Conservation (phyloP, 2,888 invertebrate species). For the Timema cristinae region DNA sequence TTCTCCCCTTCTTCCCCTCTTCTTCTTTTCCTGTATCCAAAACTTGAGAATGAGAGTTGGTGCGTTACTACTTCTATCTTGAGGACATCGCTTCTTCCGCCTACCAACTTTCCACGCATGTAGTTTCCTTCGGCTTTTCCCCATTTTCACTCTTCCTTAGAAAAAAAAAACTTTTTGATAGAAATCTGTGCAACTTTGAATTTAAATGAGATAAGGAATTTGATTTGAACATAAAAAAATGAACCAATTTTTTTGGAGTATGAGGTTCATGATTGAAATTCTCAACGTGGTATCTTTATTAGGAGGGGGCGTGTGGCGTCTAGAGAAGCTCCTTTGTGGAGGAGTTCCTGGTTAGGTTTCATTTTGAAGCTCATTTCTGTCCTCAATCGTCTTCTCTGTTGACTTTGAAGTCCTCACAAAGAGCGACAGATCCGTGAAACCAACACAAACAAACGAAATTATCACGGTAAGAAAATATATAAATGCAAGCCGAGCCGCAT, state of each 20-base stretch:
- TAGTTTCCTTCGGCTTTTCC: slow-evolving; percentile 3
- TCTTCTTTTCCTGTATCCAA: neutral
- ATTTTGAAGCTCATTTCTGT: neutral
- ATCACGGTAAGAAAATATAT: too few species aligned
- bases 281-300: slow-evolving; percentile 7
- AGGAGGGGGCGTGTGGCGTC: neutral
- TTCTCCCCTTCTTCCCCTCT: neutral
- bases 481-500: too few species aligned
- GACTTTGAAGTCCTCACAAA: too few species aligned
- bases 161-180: slow-evolving; percentile 7
- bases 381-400: too few species aligned
- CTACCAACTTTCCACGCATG: neutral
- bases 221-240: neutral
- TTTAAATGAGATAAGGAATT: slow-evolving; percentile 21
- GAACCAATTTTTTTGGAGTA: too few species aligned
- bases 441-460: too few species aligned
- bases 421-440: too few species aligned
- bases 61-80: too few species aligned
- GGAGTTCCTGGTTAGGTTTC: neutral
- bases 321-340: slow-evolving; percentile 12
- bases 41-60: neutral
- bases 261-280: slow-evolving; percentile 11
- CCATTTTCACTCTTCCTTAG: neutral
- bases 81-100: too few species aligned
- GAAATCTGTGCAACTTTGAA: slow-evolving; percentile 19